These are phyloP conservation scores for Parauchenoglanis ngamensis DNA, from an alignment of 2,797 vertebrate species.

Conservation along the genomic window DNA sequence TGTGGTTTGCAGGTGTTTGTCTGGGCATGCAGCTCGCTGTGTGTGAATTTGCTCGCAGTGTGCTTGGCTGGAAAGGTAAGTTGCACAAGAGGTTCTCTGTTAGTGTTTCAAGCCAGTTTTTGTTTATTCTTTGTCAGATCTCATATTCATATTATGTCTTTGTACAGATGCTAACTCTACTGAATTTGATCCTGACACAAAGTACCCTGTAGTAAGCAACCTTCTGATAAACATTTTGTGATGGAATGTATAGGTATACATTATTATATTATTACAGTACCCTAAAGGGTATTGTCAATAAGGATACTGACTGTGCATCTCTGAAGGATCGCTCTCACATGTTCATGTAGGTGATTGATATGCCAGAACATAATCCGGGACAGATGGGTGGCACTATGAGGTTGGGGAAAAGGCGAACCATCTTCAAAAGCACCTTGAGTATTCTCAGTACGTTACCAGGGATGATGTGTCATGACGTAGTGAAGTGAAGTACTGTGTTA, in stretches of 20 bases:
- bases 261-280: neutral
- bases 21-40: slow-evolving; percentile 96
- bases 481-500: neutral
- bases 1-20: slow-evolving; percentile 83
- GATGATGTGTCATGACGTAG: neutral
- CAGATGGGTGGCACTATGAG: slow-evolving; percentile 97
- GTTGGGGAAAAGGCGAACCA: slow-evolving; percentile 88
- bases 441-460: slow-evolving; percentile 80
- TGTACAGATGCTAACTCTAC: slow-evolving; percentile 92
- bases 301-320: neutral
- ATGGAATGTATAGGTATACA: neutral
- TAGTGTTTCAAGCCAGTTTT: neutral
- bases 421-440: slow-evolving; percentile 85
- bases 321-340: slow-evolving; percentile 20
- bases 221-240: slow-evolving; percentile 19
- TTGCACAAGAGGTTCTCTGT: slow-evolving; percentile 6
- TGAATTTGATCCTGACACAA: slow-evolving; percentile 90
- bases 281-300: neutral
- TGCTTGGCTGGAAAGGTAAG: slow-evolving; percentile 91
- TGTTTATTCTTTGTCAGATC: neutral
- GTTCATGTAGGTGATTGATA: slow-evolving; percentile 87
- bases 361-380: slow-evolving; percentile 95
- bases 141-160: slow-evolving; percentile 26
- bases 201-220: slow-evolving; percentile 88
- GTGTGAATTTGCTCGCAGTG: slow-evolving; percentile 88